Base-by-base conservation (phyloP, 2,797 vertebrate genomes). In the Sorex maritimensis region DNA sequence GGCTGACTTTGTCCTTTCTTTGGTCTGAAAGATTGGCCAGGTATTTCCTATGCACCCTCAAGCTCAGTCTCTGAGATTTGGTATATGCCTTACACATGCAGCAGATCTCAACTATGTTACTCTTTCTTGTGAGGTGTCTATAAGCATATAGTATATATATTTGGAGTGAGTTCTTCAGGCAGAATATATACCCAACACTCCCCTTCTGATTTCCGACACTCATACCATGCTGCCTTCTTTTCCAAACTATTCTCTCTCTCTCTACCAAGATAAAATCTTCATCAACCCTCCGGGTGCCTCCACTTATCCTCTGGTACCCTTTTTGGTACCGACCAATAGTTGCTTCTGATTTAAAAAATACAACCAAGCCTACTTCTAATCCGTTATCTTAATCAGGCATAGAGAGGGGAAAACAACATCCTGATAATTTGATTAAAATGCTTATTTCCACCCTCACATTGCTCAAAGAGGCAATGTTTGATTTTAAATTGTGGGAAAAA, bases 371-470 rank as follows among this genome's bases (percentile, higher is more conserved):
- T 34, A 55, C 30, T 58, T 89, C 78, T 2, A 81, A 14, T 84
- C 15, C 15, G 24, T 24, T 30, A 79, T 15, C 5, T 34, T 26
- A 41, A 55, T 12, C 49, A 90, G 78, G 81, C 9, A 55, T 41
- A 75, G 0, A 14, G 24, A 80, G 49, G 21, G 23, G 79, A 86
- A 90, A 83, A 68, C 4, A 74, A 82, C 4, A 82, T 82, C 4
- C 12, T 61, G 28, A 74, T 11, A 88, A 68, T 84, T 81, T 68
- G 44, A 80, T 89, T 87, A 77, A 89, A 94, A 83, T 63, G 13
- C 17, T 94, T 81, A 84, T 77, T 77, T 65, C 63, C 0, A 84
- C 14, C 17, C 8, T 94, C 11, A 30, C 23, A 30, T 44, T 78
- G 26, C 8, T 67, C 2, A 8, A 81, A 71, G 41, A 46, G 46